Percentiles rank a stretch among this genome's conserved stretches.
Evolutionary conservation across 1,140 invertebrate species (phyloP).

Genomic region (Bombyx mori): DNA sequence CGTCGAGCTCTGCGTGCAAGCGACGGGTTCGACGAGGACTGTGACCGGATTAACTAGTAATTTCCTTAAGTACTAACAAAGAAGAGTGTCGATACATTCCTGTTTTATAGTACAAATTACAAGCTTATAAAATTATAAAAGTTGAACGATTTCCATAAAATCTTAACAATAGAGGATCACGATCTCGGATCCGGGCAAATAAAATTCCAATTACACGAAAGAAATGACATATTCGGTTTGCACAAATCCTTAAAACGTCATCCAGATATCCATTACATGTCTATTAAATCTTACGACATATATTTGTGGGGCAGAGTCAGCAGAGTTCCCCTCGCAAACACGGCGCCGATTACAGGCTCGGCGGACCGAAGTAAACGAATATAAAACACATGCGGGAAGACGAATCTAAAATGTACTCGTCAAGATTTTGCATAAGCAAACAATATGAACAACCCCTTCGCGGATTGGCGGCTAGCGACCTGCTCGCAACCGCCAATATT

Average conservation of each 20-base stretch:
- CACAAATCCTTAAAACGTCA: constrained; percentile 71
- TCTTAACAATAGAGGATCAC: constrained; percentile 4
- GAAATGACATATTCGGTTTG: constrained; percentile 69
- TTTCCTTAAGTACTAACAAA: no score
- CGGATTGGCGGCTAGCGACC: constrained; percentile 1
- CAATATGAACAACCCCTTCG: constrained; percentile 36
- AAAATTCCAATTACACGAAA: constrained; percentile 65
- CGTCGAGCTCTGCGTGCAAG: no score
- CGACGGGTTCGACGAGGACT: no score
- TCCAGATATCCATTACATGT: constrained; percentile 72
- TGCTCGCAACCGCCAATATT: not conserved
- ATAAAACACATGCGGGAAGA: constrained; percentile 69
- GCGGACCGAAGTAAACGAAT: constrained; percentile 68
- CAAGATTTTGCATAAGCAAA: constrained; percentile 68
- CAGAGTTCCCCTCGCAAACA: constrained; percentile 66
- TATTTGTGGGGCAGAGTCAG: constrained; percentile 67
- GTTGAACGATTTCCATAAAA: not conserved
- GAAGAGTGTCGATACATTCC: no score
- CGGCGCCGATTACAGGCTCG: constrained; percentile 62
- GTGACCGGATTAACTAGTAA: no score
- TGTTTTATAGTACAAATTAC: no score
- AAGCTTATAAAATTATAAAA: not conserved
- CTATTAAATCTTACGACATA: constrained; percentile 71
- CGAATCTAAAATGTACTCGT: constrained; percentile 63
- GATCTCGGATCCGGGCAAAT: constrained; percentile 56